phyloP scores from a whole-genome alignment of 2,113 vertebrate species.

The Saiga tatarica region DNA sequence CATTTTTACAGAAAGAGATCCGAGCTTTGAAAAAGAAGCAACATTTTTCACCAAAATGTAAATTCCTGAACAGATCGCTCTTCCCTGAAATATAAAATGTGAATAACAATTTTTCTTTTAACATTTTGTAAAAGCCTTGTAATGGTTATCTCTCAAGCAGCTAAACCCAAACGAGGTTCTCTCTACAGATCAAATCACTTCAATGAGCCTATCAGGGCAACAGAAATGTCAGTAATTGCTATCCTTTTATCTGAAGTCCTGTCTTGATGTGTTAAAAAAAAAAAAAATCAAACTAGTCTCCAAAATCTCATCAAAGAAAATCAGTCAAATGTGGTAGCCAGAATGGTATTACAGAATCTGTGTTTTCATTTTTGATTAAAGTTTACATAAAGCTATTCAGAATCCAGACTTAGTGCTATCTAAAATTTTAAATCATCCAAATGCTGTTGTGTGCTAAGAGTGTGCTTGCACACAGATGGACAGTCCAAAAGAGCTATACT shows the following conservation, averaged over 20 bases:
- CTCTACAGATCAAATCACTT: conserved; percentile 6
- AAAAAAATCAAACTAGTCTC: not conserved
- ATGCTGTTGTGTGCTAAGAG: conserved; percentile 16
- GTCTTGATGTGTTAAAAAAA: conserved; percentile 4
- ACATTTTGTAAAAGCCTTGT: conserved; percentile 23
- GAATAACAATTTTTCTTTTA: conserved; percentile 25
- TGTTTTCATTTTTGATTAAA: conserved; percentile 49
- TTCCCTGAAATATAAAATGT: conserved; percentile 46
- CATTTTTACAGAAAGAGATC: conserved; percentile 41
- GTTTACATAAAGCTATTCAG: conserved; percentile 59
- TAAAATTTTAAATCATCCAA: conserved; percentile 51
- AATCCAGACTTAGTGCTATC: conserved; percentile 45
- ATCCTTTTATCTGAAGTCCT: not conserved
- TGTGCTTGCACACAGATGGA: conserved; percentile 44
- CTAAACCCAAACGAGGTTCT: not conserved
- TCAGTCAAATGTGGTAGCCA: conserved; percentile 43
- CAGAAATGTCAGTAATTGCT: not conserved
- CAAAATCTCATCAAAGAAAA: conserved; percentile 48
- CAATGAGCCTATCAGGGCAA: not conserved
- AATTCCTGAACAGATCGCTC: conserved; percentile 37
- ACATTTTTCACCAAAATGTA: conserved; percentile 31
- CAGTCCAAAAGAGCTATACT: conserved; percentile 77
- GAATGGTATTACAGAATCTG: not conserved
- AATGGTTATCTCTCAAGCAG: not conserved
- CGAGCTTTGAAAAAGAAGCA: not conserved